Evolutionary conservation across 2,888 invertebrate species (phyloP).

Genomic region (Pseudococcus longispinus): DNA sequence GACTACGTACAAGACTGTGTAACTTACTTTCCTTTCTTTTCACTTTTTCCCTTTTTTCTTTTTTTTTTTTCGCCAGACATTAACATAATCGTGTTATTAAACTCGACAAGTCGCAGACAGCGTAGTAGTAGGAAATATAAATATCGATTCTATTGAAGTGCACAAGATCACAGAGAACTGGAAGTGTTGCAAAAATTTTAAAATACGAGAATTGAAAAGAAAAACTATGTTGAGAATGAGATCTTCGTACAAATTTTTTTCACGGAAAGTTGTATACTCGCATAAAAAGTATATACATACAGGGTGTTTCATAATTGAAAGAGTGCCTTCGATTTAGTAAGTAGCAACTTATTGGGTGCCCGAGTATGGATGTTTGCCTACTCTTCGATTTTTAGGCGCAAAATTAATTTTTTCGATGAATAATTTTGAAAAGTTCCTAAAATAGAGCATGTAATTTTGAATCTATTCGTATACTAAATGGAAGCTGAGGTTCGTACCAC

Average conservation of each 20-base stretch:
- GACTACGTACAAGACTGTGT: slow-evolving; percentile 15
- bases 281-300: no score
- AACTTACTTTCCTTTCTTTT: slow-evolving; percentile 33
- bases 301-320: no score
- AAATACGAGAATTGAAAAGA: slow-evolving; percentile 5
- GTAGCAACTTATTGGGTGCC: no score
- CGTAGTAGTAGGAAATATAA: slow-evolving; percentile 8
- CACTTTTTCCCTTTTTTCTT: background rate
- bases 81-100: slow-evolving; percentile 53
- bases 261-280: no score
- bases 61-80: slow-evolving; percentile 27
- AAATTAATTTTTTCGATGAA: no score
- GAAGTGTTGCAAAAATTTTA: background rate
- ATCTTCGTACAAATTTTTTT: background rate
- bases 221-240: background rate
- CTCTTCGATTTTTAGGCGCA: no score
- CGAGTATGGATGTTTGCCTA: no score
- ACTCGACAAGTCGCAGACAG: slow-evolving; percentile 50
- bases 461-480: no score
- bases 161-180: background rate
- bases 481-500: no score
- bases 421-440: no score
- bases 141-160: slow-evolving; percentile 10
- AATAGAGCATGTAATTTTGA: no score
- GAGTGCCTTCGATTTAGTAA: no score